phyloP scores from a whole-genome alignment of 2,888 invertebrate species.

The Polietes domitor region DNA sequence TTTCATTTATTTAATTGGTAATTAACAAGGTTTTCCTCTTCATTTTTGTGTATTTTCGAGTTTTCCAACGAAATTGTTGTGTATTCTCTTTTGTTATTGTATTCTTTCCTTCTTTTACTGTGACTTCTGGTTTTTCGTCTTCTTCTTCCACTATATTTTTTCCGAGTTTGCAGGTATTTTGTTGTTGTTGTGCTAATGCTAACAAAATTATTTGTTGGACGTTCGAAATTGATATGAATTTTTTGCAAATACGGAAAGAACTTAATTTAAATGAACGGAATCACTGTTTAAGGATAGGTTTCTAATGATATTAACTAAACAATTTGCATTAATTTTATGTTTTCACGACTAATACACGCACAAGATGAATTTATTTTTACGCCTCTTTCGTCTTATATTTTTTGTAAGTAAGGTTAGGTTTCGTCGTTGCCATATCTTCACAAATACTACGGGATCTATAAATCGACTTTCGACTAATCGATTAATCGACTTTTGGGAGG shows the following conservation, averaged over 20 bases:
- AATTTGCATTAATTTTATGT: constrained; percentile 55
- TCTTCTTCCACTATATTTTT: constrained; percentile 54
- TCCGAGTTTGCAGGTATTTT: constrained; percentile 68
- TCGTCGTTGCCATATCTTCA: too few relatives aligned
- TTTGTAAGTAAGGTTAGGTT: constrained; percentile 9
- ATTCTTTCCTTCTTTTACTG: constrained; percentile 53
- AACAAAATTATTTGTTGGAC: constrained; percentile 68
- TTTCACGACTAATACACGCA: constrained; percentile 64
- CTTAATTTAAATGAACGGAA: constrained; percentile 70
- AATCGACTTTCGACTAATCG: too few relatives aligned
- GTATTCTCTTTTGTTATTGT: constrained; percentile 58
- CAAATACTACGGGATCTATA: too few relatives aligned
- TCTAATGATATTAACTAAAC: constrained; percentile 62
- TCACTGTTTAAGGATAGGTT: constrained; percentile 64
- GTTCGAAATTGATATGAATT: constrained; percentile 70
- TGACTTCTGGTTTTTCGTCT: constrained; percentile 57
- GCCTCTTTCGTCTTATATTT: constrained; percentile 65
- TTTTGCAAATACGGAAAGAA: constrained; percentile 64
- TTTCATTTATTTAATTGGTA: constrained; percentile 53
- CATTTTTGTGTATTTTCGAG: constrained; percentile 61
- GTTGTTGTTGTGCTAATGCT: constrained; percentile 63
- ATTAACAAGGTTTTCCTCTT: constrained; percentile 51
- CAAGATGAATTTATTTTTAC: constrained; percentile 59
- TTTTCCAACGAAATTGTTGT: constrained; percentile 68
- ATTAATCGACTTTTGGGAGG: too few relatives aligned